A percentile compares a stretch with the other conserved stretches of the same genome.
These are phyloP conservation scores for Dynastes grantii DNA, from an alignment of 2,888 invertebrate genomes.

Conservation along the genomic window DNA sequence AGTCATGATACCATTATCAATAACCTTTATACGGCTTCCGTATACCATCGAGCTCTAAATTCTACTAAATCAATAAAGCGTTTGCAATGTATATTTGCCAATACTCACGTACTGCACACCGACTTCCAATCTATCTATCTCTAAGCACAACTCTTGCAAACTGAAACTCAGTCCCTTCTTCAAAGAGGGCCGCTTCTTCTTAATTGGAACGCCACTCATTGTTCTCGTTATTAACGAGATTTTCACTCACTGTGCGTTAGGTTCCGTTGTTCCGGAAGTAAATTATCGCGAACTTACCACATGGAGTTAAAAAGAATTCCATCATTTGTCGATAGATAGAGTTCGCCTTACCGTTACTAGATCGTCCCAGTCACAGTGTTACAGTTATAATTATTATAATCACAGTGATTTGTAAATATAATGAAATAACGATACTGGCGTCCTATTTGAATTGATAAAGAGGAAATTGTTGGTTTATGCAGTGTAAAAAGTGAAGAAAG, in stretches of 20 bases:
- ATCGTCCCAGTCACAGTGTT: slow-evolving; percentile 4
- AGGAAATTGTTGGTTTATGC: not conserved
- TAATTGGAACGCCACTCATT: slow-evolving; percentile 36
- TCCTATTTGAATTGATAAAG: not conserved
- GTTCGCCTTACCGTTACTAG: not conserved
- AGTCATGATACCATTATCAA: slow-evolving; percentile 19
- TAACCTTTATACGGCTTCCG: not conserved
- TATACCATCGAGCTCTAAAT: not conserved
- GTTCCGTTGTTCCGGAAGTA: slow-evolving; percentile 24
- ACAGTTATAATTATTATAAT: slow-evolving; percentile 5
- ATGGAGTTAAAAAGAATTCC: not conserved
- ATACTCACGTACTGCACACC: slow-evolving; percentile 55
- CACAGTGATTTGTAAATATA: not conserved
- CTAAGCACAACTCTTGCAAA: slow-evolving; percentile 62
- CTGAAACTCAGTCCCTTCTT: slow-evolving; percentile 64
- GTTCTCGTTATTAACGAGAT: not conserved
- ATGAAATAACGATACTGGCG: not conserved
- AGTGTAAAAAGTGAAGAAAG: too few relatives aligned
- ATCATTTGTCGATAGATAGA: not conserved
- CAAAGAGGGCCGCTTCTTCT: slow-evolving; percentile 48
- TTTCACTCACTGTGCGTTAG: slow-evolving; percentile 17
- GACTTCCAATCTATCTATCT: slow-evolving; percentile 62
- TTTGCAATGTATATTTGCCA: not conserved
- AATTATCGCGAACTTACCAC: slow-evolving; percentile 42
- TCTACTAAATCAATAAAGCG: slow-evolving; percentile 11